Percentiles rank a stretch among this genome's conserved stretches.
These are phyloP conservation scores for Eulemur rufifrons DNA, from an alignment of 2,113 vertebrate species.

Conservation along the genomic window DNA sequence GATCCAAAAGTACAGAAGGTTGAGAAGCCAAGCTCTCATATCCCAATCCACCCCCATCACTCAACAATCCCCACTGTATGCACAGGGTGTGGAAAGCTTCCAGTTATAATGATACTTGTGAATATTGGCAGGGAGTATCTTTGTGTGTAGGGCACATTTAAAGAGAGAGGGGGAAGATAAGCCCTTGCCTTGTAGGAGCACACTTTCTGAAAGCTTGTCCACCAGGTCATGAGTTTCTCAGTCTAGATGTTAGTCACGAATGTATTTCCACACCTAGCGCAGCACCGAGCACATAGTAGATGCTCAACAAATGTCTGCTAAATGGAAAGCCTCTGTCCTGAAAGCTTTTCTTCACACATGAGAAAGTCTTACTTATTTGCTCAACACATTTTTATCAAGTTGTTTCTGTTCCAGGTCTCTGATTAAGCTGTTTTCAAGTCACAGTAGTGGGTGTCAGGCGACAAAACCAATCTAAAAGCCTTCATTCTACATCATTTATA, in stretches of 20 bases:
- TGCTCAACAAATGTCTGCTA: background rate
- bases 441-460: background rate
- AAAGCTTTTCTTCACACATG: background rate
- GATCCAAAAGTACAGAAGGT: constrained; percentile 15
- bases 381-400: background rate
- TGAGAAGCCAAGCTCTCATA: constrained; percentile 46
- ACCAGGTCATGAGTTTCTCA: background rate
- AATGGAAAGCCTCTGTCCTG: background rate
- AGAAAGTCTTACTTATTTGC: background rate
- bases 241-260: background rate
- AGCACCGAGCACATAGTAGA: background rate
- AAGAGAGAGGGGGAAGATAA: background rate
- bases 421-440: background rate
- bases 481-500: background rate
- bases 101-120: constrained; percentile 53
- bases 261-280: background rate
- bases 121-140: constrained; percentile 46
- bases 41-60: constrained; percentile 33
- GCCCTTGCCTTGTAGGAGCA: background rate
- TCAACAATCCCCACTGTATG: constrained; percentile 55
- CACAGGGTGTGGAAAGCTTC: constrained; percentile 66
- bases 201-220: background rate
- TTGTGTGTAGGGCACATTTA: background rate
- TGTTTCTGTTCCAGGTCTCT: background rate
- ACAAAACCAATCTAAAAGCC: background rate